Base-by-base conservation (phyloP, 53 echinoderm and acorn worm genomes). In the Pentamera pediparva region DNA sequence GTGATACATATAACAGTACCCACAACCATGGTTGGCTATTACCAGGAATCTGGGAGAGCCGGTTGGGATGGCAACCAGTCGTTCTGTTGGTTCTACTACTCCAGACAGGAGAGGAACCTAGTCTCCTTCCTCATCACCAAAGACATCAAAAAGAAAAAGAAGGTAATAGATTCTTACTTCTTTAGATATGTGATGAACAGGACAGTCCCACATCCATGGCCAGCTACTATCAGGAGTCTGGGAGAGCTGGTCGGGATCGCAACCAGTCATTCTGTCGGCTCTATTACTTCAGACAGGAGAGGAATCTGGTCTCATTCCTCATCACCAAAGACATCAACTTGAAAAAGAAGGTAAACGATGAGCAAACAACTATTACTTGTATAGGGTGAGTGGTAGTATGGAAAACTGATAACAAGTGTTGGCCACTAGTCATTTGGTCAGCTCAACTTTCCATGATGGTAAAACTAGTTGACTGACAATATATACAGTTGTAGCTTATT, bases 11-110 rank as follows among this genome's bases (percentile, higher is more conserved):
- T 81, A 65, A 90, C 79, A 70, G 75, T 95, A 37, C 87, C 96
- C 6, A 87, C 90, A 67, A 90, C 96, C n/a, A 95, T 95, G 96
- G 96, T 90, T 20, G 96, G 87, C 3, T 95, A 91, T 52, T 95
- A 95, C 48, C 90, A 90, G 55, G 91, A 91, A 31, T 91, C 90
- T n/a, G 96, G 90, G 0, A 55, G 96, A 47, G 96, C 96, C 39
- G 96, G 96, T 19, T 69, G 96, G 32, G 96, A 95, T 59, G 96
- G 91, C 35, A 72, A 75, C 34, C 85, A 52, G 13, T 81, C 96
- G 0, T 58, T 77, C 71, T 95, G 96, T 37, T 70, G 94, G 40
- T 82, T 90, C 13, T 93, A 93, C 61, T 94, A 94, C 77, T 87
- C 89, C 29, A 56, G 90, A 27, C 82, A 78, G 28, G 96, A 95